phyloP scores from a whole-genome alignment of 2,888 invertebrate species.

The Xylophagus ater region DNA sequence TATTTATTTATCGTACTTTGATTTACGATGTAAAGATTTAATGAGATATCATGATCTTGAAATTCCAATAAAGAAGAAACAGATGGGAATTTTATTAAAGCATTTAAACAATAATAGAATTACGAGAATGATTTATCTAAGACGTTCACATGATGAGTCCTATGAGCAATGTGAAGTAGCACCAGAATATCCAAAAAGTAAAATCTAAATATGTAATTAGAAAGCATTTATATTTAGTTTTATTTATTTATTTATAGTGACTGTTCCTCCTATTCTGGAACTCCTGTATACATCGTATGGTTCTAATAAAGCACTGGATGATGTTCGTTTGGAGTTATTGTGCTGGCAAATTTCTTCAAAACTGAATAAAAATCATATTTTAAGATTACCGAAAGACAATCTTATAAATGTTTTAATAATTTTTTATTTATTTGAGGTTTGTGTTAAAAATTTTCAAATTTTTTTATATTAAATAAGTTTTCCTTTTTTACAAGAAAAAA shows the following conservation, averaged over 20 bases:
- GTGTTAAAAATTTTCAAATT: background rate
- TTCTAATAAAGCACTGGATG: conserved; percentile 1
- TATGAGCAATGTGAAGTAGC: background rate
- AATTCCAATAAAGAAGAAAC: conserved; percentile 2
- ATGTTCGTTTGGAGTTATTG: conserved; percentile 6
- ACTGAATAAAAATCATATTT: background rate
- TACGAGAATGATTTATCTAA: conserved; percentile 6
- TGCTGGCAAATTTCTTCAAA: conserved; percentile 12
- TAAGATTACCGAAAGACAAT: background rate
- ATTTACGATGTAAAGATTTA: conserved; percentile 5
- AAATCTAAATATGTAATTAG: background rate
- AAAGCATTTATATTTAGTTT: background rate
- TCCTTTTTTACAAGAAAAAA: conserved; percentile 2
- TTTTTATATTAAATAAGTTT: background rate
- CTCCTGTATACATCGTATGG: conserved; percentile 3
- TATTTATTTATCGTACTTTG: conserved; percentile 1
- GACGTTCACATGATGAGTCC: background rate
- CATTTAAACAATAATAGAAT: background rate
- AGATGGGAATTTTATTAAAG: conserved; percentile 12
- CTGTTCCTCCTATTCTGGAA: conserved; percentile 3
- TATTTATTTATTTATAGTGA: conserved; percentile 6
- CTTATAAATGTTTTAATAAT: conserved; percentile 2
- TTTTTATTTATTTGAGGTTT: conserved; percentile 10
- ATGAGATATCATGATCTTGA: conserved; percentile 5
- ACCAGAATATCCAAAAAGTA: conserved; percentile 8